A percentile compares a stretch with the other conserved stretches of the same genome.
phyloP scores from a whole-genome alignment of 2,113 vertebrate genomes.

The Opisthocomus hoazin region DNA sequence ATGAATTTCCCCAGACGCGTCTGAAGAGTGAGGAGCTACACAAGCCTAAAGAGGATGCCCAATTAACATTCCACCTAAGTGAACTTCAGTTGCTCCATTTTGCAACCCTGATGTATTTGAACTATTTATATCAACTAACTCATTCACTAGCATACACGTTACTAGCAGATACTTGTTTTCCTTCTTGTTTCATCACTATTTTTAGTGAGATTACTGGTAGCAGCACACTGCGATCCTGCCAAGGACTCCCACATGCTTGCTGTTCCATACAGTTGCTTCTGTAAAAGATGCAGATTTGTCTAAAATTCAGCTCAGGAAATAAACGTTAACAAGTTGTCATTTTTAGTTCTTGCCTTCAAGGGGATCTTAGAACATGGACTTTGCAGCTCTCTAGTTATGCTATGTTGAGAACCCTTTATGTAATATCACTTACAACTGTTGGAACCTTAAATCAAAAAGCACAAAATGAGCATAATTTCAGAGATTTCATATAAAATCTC shows the following conservation, averaged over 20 bases:
- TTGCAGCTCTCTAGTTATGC: neutral
- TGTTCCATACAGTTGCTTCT: neutral
- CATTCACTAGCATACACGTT: neutral
- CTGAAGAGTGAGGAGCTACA: neutral
- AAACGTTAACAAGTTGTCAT: neutral
- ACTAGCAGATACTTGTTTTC: neutral
- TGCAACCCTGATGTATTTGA: neutral
- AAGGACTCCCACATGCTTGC: neutral
- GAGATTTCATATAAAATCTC: neutral
- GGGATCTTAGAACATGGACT: neutral
- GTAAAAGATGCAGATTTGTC: neutral
- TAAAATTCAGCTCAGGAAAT: conserved; percentile 1
- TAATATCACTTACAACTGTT: neutral
- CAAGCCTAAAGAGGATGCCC: neutral
- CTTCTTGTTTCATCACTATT: neutral
- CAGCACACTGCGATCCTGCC: neutral
- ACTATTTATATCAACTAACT: neutral
- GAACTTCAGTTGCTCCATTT: neutral
- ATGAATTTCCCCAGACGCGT: neutral
- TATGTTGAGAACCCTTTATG: neutral
- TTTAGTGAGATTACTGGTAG: neutral
- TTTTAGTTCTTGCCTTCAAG: conserved; percentile 8
- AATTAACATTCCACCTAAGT: neutral
- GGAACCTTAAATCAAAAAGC: neutral
- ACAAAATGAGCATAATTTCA: conserved; percentile 3